Evolutionary conservation across 2,113 vertebrate species (phyloP).

Genomic region (Xenus cinereus): DNA sequence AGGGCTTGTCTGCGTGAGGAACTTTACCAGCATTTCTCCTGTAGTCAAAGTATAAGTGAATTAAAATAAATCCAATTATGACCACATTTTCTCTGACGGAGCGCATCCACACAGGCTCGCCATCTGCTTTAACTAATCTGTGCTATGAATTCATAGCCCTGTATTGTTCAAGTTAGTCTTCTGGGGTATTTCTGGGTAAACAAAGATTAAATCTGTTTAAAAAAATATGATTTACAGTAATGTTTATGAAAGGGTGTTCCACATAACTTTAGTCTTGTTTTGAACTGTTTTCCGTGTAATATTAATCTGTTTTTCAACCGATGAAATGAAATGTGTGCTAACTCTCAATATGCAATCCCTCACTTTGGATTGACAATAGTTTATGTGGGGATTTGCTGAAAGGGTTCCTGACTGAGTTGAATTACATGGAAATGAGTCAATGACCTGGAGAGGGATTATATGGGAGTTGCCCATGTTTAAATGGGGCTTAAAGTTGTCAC

Average conservation of each 20-base stretch:
- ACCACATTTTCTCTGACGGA: not conserved
- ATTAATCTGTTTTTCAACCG: not conserved
- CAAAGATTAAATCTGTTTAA: conserved; percentile 18
- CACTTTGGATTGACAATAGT: not conserved
- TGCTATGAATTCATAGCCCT: not conserved
- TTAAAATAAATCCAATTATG: conserved; percentile 49
- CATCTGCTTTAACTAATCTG: conserved; percentile 53
- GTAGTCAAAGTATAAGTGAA: not conserved
- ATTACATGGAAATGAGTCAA: not conserved
- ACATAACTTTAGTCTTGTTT: not conserved
- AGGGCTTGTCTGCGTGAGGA: not conserved
- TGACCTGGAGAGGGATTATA: not conserved
- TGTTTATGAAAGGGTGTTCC: not conserved
- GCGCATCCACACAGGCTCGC: not conserved
- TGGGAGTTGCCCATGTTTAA: not conserved
- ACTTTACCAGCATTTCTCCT: not conserved
- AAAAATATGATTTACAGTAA: not conserved
- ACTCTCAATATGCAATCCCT: not conserved
- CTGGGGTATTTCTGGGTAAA: conserved; percentile 29
- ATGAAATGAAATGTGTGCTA: not conserved
- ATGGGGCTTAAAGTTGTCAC: not conserved
- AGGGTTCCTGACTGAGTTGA: not conserved
- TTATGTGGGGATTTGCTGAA: not conserved
- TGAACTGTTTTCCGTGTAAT: not conserved
- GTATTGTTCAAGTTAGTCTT: conserved; percentile 4